phyloP scores from a whole-genome alignment of 2,797 vertebrate species.

The Glyptemys insculpta region DNA sequence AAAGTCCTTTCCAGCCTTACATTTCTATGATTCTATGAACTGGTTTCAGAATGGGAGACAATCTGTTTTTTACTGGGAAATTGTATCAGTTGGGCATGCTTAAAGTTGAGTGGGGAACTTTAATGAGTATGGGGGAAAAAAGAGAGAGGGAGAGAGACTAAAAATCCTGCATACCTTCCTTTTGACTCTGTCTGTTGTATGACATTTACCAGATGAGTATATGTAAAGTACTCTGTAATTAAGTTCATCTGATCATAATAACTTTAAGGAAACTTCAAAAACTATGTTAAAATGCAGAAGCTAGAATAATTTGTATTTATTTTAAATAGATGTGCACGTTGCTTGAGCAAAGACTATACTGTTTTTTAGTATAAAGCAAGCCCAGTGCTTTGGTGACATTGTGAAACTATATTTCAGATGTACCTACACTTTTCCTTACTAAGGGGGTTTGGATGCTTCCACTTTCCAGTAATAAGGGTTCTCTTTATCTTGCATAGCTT shows the following conservation, averaged over 20 bases:
- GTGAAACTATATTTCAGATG: not conserved
- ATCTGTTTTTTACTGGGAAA: not conserved
- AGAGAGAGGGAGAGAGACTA: not conserved
- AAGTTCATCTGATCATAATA: slow-evolving; percentile 69
- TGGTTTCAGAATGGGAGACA: not conserved
- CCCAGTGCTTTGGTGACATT: not conserved
- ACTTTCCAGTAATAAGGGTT: accelerated
- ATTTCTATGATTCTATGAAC: not conserved
- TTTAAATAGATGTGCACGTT: slow-evolving; percentile 52
- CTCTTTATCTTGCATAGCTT: not conserved
- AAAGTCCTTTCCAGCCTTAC: not conserved
- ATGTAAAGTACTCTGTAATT: slow-evolving; percentile 65
- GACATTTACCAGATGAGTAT: slow-evolving; percentile 64
- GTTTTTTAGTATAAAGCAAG: slow-evolving; percentile 17
- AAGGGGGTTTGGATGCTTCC: not conserved
- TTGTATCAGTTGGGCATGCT: not conserved
- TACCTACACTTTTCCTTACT: not conserved
- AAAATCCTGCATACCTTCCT: slow-evolving; percentile 55
- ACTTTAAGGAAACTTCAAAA: slow-evolving; percentile 71
- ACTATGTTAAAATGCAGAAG: slow-evolving; percentile 65
- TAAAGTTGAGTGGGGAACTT: slow-evolving; percentile 12
- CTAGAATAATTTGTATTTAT: slow-evolving; percentile 66
- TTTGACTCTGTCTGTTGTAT: slow-evolving; percentile 55
- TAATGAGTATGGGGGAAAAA: not conserved
- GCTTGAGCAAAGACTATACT: not conserved